Evolutionary conservation across 2,113 vertebrate genomes (phyloP).

Genomic region (Urocynchramus pylzowi): DNA sequence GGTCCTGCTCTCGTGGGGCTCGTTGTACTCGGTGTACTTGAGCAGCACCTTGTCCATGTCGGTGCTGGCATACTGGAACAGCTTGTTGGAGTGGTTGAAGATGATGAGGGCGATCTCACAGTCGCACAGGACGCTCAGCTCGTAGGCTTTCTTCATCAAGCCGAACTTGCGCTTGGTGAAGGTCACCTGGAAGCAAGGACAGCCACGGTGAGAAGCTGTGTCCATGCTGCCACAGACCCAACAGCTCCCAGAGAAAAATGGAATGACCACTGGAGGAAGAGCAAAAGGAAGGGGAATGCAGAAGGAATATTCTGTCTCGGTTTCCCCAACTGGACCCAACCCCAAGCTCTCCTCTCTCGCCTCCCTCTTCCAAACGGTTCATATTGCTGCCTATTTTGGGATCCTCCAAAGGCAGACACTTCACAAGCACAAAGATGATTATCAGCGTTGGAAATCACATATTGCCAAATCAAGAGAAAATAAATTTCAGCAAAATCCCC

Average conservation of each 20-base stretch:
- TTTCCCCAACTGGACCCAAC: background rate
- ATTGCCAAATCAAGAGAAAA: slow-evolving; percentile 32
- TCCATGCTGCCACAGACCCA: fast-evolving
- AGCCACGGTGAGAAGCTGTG: fast-evolving
- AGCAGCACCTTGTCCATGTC: slow-evolving; percentile 98
- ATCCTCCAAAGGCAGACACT: background rate
- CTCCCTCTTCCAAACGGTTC: background rate
- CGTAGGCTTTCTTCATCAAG: slow-evolving; percentile 99
- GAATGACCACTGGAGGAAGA: background rate
- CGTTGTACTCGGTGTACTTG: slow-evolving; percentile 96
- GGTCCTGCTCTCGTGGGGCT: slow-evolving; percentile 93
- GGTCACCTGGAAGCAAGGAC: slow-evolving; percentile 63
- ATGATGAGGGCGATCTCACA: slow-evolving; percentile 76
- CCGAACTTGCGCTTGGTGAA: slow-evolving; percentile 90
- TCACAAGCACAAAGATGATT: background rate
- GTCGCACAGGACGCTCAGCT: slow-evolving; percentile 83
- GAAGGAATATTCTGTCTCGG: background rate
- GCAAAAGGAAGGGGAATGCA: background rate
- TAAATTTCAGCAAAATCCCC: slow-evolving; percentile 26
- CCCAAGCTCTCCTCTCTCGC: background rate
- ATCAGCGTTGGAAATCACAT: background rate
- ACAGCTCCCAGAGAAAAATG: background rate
- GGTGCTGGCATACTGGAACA: slow-evolving; percentile 95
- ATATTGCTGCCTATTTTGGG: background rate
- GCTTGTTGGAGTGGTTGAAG: slow-evolving; percentile 90